Conservation (phyloP, 2,888 invertebrate species). For the Latheticus oryzae region DNA sequence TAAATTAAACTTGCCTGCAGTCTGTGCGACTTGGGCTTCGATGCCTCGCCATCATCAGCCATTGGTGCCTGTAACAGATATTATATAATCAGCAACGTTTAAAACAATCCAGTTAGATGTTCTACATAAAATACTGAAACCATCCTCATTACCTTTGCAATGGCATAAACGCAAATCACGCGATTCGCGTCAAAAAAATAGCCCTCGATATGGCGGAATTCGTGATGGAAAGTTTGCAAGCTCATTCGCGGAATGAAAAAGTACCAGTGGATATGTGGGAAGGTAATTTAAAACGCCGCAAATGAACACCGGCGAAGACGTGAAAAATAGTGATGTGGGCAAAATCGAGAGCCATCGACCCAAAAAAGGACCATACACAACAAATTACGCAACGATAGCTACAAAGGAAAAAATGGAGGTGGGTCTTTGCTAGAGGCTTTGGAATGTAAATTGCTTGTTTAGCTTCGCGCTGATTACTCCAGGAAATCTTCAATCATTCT, state of each 20-base stretch:
- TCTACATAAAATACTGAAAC: background rate
- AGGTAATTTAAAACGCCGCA: conserved; percentile 39
- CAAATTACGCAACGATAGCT: conserved; percentile 21
- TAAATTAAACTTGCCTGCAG: conserved; percentile 53
- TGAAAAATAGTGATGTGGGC: conserved; percentile 35
- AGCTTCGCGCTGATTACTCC: conserved; percentile 23
- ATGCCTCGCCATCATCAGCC: conserved; percentile 59
- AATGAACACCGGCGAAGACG: conserved; percentile 30
- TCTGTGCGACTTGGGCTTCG: conserved; percentile 50
- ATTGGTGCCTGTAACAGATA: conserved; percentile 52
- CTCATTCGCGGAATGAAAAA: conserved; percentile 33
- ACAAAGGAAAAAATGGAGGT: conserved; percentile 9
- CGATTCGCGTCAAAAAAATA: conserved; percentile 22
- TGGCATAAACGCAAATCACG: conserved; percentile 6
- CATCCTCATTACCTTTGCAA: too few relatives aligned
- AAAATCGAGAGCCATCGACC: conserved; percentile 19
- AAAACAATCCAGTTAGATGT: too few relatives aligned
- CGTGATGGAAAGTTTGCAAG: conserved; percentile 41
- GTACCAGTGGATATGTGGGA: conserved; percentile 35
- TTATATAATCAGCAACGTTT: conserved; percentile 1
- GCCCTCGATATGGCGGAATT: conserved; percentile 35
- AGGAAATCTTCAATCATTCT: conserved; percentile 32
- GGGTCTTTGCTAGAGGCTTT: conserved; percentile 9
- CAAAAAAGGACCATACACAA: conserved; percentile 24
- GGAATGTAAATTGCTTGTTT: conserved; percentile 30